phyloP scores from a whole-genome alignment of 2,888 invertebrate species.

The Bellardia bayeri region DNA sequence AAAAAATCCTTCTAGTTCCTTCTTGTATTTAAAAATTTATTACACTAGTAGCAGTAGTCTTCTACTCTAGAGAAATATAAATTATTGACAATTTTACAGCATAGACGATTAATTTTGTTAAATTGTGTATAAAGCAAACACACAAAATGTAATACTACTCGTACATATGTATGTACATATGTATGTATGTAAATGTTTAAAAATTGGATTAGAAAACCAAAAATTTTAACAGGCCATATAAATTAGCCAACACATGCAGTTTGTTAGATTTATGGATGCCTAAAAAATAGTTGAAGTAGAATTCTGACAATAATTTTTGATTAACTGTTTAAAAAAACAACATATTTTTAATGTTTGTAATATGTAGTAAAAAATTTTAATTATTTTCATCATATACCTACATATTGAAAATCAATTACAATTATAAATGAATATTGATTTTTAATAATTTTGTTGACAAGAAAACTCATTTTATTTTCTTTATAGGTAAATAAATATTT shows the following conservation, averaged over 20 bases:
- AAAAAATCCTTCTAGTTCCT: background rate
- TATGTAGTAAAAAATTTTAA: too few relatives aligned
- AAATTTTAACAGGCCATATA: background rate
- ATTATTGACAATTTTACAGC: background rate
- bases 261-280: background rate
- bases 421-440: too few relatives aligned
- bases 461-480: background rate
- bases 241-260: background rate
- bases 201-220: background rate
- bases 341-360: too few relatives aligned
- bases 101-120: slow-evolving; percentile 44
- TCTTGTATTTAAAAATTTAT: background rate
- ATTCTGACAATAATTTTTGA: too few relatives aligned
- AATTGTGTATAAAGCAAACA: slow-evolving; percentile 30
- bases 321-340: too few relatives aligned
- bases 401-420: too few relatives aligned
- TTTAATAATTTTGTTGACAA: too few relatives aligned
- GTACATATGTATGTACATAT: background rate
- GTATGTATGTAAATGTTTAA: background rate
- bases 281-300: background rate
- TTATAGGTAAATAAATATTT: background rate
- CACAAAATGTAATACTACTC: background rate
- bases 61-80: slow-evolving; percentile 17
- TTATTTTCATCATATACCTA: too few relatives aligned
- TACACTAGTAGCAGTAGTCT: background rate